Evolutionary conservation across 2,888 invertebrate species (phyloP).

Genomic region (Norana najaformis): DNA sequence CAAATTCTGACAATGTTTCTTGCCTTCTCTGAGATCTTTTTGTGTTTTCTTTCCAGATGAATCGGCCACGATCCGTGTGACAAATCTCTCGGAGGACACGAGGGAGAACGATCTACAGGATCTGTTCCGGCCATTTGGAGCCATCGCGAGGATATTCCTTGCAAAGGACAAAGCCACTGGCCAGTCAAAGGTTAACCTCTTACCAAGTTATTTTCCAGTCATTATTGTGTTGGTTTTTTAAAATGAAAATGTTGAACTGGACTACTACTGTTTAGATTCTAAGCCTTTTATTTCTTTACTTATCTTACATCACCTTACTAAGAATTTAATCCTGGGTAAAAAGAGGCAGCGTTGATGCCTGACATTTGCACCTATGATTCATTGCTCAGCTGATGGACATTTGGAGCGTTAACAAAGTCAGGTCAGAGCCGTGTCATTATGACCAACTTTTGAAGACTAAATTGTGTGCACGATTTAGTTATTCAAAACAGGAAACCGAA

Average conservation of each 20-base stretch:
- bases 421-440: background rate
- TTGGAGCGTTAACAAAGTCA: too few species aligned
- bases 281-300: background rate
- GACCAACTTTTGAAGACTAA: background rate
- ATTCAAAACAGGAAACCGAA: background rate
- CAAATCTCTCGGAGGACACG: slow-evolving; percentile 94
- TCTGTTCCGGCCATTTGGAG: slow-evolving; percentile 89
- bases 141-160: slow-evolving; percentile 87
- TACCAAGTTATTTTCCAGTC: background rate
- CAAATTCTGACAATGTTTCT: too few species aligned
- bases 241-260: background rate
- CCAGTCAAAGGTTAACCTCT: slow-evolving; percentile 63
- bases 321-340: background rate
- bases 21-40: background rate
- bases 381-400: too few species aligned
- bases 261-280: background rate
- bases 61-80: slow-evolving; percentile 87
- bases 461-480: background rate
- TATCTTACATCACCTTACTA: background rate
- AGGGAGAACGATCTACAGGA: slow-evolving; percentile 90
- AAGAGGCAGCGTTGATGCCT: too few species aligned
- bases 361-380: too few species aligned
- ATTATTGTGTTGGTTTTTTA: too few species aligned
- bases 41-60: slow-evolving; percentile 51
- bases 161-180: slow-evolving; percentile 79